Evolutionary conservation across 2,797 vertebrate species (phyloP), one percentile per base, ranked within the genome.

Genomic region (Anomalospiza imberbis): DNA sequence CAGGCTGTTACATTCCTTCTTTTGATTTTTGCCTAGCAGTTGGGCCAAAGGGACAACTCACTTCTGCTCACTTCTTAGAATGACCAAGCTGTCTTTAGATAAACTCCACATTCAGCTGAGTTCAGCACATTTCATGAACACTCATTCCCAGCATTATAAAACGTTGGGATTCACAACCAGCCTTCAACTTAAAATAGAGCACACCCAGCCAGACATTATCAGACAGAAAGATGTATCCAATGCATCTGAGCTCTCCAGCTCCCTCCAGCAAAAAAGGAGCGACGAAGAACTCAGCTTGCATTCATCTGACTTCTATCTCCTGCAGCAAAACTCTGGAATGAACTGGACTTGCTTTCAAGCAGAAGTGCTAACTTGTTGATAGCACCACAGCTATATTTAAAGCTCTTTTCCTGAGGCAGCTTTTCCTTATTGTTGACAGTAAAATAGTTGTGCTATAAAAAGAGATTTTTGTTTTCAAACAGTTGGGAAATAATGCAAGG

Each of bases 351-450:
- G 48, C 29, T 93, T 74, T 95, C 53, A 50, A 47, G 47, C 42
- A 91, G 44, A 21, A 91, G 31, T 48, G 34, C 47, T 92, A 87
- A 79, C 75, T 63, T 92, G 75, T 88, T 96, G 92, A 70, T 93
- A 51, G 36, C 8, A 73, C 17, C 58, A 63, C 19, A 75, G 31
- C 54, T 92, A 42, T 79, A 88, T 57, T 93, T 63, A 91, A 81
- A 87, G 79, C 19, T 86, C 44, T 95, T 88, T 86, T 79, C 91
- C 62, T 31, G 19, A 84, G 85, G 92, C 83, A 91, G 47, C 3
- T 72, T 85, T 85, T 77, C 28, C 84, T 87, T 95, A 29, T 77
- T 63, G 28, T 91, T 80, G 53, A 87, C 81, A 91, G 58, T 60
- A 85, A 95, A 94, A 73, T 74, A 58, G 29, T 95, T 62, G 60